phyloP scores from a whole-genome alignment of 1,140 invertebrate species.

The Drosophila ogumai region DNA sequence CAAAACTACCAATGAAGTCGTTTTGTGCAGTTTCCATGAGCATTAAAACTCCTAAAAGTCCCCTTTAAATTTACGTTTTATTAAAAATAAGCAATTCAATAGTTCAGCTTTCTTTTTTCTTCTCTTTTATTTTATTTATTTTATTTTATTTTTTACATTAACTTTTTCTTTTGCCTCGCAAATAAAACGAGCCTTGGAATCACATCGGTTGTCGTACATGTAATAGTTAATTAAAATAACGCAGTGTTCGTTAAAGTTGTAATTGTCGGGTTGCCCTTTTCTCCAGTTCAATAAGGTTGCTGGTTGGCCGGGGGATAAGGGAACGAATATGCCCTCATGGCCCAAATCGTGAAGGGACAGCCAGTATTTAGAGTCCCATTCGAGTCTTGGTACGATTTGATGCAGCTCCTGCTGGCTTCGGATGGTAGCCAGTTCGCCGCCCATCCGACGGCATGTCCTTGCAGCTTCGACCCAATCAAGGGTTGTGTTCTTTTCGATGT shows the following conservation, averaged over 20 bases:
- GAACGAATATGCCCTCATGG: not conserved
- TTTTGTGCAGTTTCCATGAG: not conserved
- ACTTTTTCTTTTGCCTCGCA: not conserved
- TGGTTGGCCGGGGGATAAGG: no score
- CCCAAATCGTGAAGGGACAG: not conserved
- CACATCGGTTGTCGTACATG: not conserved
- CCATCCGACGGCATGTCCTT: not conserved
- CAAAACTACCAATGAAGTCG: not conserved
- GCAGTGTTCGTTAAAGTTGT: not conserved
- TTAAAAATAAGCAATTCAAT: not conserved
- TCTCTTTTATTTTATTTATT: not conserved
- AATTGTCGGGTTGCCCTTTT: not conserved
- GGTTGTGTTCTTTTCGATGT: not conserved
- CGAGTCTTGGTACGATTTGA: not conserved
- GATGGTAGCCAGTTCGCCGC: conserved; percentile 1
- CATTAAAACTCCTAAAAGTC: not conserved
- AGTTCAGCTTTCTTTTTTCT: not conserved
- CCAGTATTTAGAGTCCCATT: not conserved
- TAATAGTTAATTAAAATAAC: not conserved
- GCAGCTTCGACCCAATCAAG: not conserved
- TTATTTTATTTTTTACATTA: not conserved
- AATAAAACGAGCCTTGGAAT: not conserved
- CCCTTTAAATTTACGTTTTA: not conserved
- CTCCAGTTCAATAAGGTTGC: not conserved
- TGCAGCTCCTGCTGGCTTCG: not conserved